These are phyloP conservation scores for Zaprionus taronus DNA, from an alignment of 1,140 invertebrate genomes.

Conservation along the genomic window DNA sequence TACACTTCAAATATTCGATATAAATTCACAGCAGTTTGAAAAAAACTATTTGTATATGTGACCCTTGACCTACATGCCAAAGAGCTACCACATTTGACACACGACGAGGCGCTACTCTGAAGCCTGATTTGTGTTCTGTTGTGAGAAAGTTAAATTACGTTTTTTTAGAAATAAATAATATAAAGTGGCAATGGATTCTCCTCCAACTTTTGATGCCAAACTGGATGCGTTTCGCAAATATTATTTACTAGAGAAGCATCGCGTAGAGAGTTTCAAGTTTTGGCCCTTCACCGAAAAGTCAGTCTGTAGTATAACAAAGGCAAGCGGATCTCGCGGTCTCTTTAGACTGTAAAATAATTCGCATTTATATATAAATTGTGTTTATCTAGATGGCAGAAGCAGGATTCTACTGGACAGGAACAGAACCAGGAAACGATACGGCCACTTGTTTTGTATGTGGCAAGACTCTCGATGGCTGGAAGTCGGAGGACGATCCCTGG, in stretches of 20 bases:
- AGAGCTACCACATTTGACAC: constrained; percentile 8
- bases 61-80: constrained; percentile 84
- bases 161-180: not conserved
- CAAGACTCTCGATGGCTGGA: constrained; percentile 92
- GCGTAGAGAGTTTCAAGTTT: constrained; percentile 85
- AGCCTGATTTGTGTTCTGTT: constrained; percentile 7
- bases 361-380: not conserved
- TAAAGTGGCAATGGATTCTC: constrained; percentile 21
- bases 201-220: constrained; percentile 6
- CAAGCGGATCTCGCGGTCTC: constrained; percentile 7
- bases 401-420: constrained; percentile 89
- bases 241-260: constrained; percentile 84
- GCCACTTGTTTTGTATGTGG: constrained; percentile 90
- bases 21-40: constrained; percentile 6
- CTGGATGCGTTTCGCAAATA: constrained; percentile 58
- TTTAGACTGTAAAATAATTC: not conserved
- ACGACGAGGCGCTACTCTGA: constrained; percentile 56
- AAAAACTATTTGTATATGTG: not conserved
- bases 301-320: constrained; percentile 85
- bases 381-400: constrained; percentile 90
- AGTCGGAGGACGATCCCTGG: constrained; percentile 90
- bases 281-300: constrained; percentile 86
- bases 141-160: not conserved
- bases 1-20: constrained; percentile 6
- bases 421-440: constrained; percentile 87